Conservation (phyloP, 2,113 vertebrate species). For the Sakesphorus luctuosus region DNA sequence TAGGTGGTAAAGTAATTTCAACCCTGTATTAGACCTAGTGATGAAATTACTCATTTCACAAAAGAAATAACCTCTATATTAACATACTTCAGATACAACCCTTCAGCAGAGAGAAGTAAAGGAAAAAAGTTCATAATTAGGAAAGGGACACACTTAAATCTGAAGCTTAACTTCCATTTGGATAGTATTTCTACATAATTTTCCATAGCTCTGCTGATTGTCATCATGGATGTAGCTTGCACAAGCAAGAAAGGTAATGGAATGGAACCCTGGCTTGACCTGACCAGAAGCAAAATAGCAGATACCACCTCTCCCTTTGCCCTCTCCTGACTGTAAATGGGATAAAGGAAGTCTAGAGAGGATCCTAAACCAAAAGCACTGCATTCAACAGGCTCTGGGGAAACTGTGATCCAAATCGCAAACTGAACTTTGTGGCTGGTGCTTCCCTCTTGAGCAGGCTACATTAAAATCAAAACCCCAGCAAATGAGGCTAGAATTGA, state of each 20-base stretch:
- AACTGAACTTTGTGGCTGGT: not conserved
- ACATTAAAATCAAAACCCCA: not conserved
- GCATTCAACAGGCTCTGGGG: not conserved
- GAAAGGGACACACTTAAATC: not conserved
- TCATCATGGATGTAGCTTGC: not conserved
- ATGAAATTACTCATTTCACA: not conserved
- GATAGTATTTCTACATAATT: not conserved
- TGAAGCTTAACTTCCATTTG: not conserved
- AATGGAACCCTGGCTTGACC: accelerated
- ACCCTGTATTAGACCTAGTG: not conserved
- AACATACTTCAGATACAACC: not conserved
- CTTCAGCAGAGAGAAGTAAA: not conserved
- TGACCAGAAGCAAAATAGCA: not conserved
- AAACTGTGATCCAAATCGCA: not conserved
- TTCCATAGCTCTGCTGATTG: not conserved
- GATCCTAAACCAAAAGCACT: not conserved
- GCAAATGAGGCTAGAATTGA: not conserved
- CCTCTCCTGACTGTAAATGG: not conserved
- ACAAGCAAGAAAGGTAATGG: not conserved
- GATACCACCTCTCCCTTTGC: not conserved
- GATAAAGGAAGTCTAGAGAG: not conserved
- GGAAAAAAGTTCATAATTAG: not conserved
- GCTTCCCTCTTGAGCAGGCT: not conserved
- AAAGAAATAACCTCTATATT: not conserved
- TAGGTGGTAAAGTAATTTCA: conserved; percentile 11